Evolutionary conservation across 2,888 invertebrate species (phyloP), one percentile per base, ranked within the genome.

Genomic region (Argyra leucocephala): DNA sequence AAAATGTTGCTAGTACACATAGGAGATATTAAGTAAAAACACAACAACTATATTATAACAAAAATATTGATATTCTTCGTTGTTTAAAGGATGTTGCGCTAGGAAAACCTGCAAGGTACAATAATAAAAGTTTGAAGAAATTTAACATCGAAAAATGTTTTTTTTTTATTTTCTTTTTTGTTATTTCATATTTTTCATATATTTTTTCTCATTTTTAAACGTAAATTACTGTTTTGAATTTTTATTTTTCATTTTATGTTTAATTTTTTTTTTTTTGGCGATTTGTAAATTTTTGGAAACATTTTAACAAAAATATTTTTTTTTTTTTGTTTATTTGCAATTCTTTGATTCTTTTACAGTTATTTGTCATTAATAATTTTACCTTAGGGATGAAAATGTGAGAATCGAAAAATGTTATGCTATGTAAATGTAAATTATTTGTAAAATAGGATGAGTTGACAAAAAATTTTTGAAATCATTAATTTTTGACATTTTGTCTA

Each of bases 21-120:
- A 26, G 7, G 26, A 26, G 12, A 31, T 10, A 31, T 10, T 10
- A 31, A 31, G 31, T 31, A 31, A 48, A 48, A 48, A 48, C 48
- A 48, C 15, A 48, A 48, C 18, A 48, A 48, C 48, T 48, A 48
- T 48, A 48, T n/a, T n/a, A n/a, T n/a, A n/a, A n/a, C n/a, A n/a
- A n/a, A n/a, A n/a, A n/a, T n/a, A n/a, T n/a, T n/a, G n/a, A 15
- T 15, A 48, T 48, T 48, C 18, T n/a, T 9, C 48, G 15, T n/a
- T 48, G 48, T 48, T 48, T 48, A 1, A 48, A 48, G 48, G 48
- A 48, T 48, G 48, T 48, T 48, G 48, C 48, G 48, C 48, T 48
- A 48, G 48, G 48, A 48, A 48, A 48, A 48, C 48, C 48, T 48
- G 48, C 48, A 48, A 48, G 48, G 48, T 48, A 48, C 5, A 31